These are phyloP conservation scores for Pegoplata infirma DNA, from an alignment of 2,888 invertebrate species.

Conservation along the genomic window DNA sequence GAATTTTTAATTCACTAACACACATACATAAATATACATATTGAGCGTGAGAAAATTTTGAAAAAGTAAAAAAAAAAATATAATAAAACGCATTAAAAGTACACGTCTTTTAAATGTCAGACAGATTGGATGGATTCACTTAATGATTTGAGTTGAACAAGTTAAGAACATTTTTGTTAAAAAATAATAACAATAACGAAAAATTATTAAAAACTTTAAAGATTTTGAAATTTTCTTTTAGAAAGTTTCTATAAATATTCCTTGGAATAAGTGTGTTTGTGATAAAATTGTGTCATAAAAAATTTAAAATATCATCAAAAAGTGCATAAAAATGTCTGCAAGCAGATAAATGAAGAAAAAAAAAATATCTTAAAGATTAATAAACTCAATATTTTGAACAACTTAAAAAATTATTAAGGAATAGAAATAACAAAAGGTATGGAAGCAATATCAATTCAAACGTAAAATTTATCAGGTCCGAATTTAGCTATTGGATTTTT, in stretches of 20 bases:
- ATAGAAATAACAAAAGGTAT: neutral
- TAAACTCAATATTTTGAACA: neutral
- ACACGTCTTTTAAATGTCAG: constrained; percentile 52
- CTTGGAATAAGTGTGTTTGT: neutral
- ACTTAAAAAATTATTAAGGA: too few relatives aligned
- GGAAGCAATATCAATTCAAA: too few relatives aligned
- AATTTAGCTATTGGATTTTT: too few relatives aligned
- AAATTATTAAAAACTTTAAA: neutral
- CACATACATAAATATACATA: too few relatives aligned
- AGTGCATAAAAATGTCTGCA: neutral
- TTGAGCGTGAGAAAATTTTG: constrained; percentile 63
- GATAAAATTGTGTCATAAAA: neutral
- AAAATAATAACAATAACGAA: constrained; percentile 21
- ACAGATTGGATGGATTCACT: constrained; percentile 45
- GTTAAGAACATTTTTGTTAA: constrained; percentile 40
- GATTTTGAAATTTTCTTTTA: neutral
- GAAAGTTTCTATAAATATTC: neutral
- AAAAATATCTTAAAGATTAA: neutral
- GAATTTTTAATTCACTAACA: neutral
- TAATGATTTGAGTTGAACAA: constrained; percentile 39
- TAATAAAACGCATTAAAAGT: constrained; percentile 56
- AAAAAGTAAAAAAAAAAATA: neutral
- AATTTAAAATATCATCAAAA: neutral
- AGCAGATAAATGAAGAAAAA: neutral
- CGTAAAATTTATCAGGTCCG: too few relatives aligned